phyloP scores from a whole-genome alignment of 1,140 invertebrate species.

The Cataglyphis hispanica region DNA sequence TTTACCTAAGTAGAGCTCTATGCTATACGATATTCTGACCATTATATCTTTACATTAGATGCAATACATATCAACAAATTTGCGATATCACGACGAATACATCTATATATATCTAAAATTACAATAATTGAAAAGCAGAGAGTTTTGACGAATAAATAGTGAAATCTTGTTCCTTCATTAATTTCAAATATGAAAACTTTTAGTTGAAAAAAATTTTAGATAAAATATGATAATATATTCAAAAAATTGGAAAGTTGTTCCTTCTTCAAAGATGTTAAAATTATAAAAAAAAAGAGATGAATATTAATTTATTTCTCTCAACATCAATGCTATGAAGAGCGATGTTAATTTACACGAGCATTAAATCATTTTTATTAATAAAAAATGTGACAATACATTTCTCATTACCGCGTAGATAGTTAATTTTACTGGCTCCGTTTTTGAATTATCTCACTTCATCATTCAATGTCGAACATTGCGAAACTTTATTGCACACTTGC shows the following conservation, averaged over 20 bases:
- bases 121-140: not conserved
- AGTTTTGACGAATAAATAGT: not conserved
- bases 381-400: not conserved
- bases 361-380: not conserved
- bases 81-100: not conserved
- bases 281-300: not conserved
- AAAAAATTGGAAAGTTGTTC: not conserved
- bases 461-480: not conserved
- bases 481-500: not conserved
- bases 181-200: conserved; percentile 8
- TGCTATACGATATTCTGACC: not conserved
- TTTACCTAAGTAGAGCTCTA: conserved; percentile 53
- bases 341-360: conserved; percentile 5
- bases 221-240: not conserved
- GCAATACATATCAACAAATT: not conserved
- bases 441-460: not conserved
- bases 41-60: not conserved
- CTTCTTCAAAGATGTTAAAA: not conserved
- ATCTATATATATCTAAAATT: not conserved
- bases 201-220: not conserved
- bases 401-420: not conserved
- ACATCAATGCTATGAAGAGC: not conserved
- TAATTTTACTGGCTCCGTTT: not conserved
- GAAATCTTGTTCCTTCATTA: conserved; percentile 50
- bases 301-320: not conserved